These are phyloP conservation scores for Semicossyphus pulcher DNA, from an alignment of 2,113 vertebrate species.

Conservation along the genomic window DNA sequence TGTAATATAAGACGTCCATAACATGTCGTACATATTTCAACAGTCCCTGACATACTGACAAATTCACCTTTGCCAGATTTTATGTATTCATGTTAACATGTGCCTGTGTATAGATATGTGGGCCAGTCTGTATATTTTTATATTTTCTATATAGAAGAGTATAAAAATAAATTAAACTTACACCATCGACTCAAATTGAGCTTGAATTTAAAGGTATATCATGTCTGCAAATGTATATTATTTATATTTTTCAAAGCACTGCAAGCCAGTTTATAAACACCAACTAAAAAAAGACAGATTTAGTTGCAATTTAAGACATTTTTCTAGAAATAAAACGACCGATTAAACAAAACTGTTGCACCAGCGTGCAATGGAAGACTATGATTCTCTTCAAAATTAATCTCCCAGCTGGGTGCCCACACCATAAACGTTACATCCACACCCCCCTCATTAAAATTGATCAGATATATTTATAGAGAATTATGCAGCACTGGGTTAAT, in stretches of 20 bases:
- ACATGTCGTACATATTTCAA: conserved; percentile 79
- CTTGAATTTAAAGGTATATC: conserved; percentile 78
- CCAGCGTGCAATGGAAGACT: conserved; percentile 83
- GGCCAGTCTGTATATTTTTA: conserved; percentile 47
- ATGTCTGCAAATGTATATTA: conserved; percentile 75
- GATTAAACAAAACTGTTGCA: conserved; percentile 68
- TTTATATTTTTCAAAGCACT: conserved; percentile 75
- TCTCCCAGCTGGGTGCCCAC: conserved; percentile 58
- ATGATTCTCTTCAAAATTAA: conserved; percentile 72
- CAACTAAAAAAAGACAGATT: conserved; percentile 66
- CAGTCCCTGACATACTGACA: conserved; percentile 86
- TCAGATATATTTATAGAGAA: conserved; percentile 64
- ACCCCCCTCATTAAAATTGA: conserved; percentile 64
- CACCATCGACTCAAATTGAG: conserved; percentile 75
- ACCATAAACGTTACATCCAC: conserved; percentile 47
- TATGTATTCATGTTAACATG: conserved; percentile 70
- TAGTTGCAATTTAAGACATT: conserved; percentile 64
- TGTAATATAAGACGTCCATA: conserved; percentile 76
- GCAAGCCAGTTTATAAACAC: conserved; percentile 76
- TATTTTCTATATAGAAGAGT: conserved; percentile 78
- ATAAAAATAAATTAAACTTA: conserved; percentile 85
- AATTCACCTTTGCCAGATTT: conserved; percentile 76
- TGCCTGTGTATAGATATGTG: conserved; percentile 70
- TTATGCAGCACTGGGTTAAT: conserved; percentile 64
- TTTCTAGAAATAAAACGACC: conserved; percentile 57